Percentiles rank a stretch among this genome's conserved stretches.
phyloP scores from a whole-genome alignment of 2,113 vertebrate species.

The Rhinoptilus africanus region DNA sequence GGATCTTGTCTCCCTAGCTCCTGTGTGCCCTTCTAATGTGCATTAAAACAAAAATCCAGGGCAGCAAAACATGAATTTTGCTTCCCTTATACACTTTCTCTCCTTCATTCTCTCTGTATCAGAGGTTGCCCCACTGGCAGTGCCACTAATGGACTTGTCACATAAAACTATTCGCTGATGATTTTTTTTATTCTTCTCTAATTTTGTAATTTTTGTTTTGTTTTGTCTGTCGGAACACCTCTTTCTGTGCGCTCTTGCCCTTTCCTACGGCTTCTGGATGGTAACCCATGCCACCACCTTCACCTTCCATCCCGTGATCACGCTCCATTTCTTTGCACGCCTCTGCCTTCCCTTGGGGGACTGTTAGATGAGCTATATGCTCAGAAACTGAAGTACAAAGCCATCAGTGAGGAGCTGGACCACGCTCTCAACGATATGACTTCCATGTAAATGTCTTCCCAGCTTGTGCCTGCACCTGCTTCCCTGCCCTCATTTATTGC shows the following conservation, averaged over 20 bases:
- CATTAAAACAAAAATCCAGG: neutral
- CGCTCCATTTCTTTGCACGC: constrained; percentile 60
- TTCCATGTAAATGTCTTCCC: constrained; percentile 92
- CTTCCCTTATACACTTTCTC: neutral
- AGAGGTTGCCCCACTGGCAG: neutral
- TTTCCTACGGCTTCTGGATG: constrained; percentile 67
- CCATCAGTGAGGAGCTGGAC: constrained; percentile 99
- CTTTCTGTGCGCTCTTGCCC: constrained; percentile 51
- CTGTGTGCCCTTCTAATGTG: neutral
- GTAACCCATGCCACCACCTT: constrained; percentile 16
- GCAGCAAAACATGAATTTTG: neutral
- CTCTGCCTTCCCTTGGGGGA: constrained; percentile 62
- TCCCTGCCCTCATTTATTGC: constrained; percentile 38
- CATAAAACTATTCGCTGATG: neutral
- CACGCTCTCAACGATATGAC: constrained; percentile 99
- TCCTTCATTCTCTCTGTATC: neutral
- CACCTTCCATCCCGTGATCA: constrained; percentile 46
- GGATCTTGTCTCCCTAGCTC: neutral
- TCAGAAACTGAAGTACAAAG: constrained; percentile 99
- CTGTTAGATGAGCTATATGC: constrained; percentile 94
- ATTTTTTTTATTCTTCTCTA: neutral
- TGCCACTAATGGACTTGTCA: constrained; percentile 4
- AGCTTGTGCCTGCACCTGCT: constrained; percentile 50
- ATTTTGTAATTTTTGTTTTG: constrained; percentile 42
- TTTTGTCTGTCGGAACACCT: constrained; percentile 50